A percentile compares a stretch with the other conserved stretches of the same genome.
phyloP scores from a whole-genome alignment of 2,113 vertebrate species.

The Ornithorhynchus anatinus region DNA sequence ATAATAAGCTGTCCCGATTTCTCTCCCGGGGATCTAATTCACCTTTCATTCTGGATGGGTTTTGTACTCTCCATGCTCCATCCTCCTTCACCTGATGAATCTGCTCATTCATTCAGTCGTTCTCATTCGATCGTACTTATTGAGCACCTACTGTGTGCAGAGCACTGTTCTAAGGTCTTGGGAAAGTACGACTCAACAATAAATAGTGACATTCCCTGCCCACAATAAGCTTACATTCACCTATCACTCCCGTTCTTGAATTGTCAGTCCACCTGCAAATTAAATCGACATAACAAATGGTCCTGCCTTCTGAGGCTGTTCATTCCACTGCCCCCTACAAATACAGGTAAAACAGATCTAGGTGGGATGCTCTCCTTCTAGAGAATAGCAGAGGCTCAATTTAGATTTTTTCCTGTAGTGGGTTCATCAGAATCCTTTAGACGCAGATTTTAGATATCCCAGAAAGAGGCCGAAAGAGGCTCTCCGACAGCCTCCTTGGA shows the following conservation, averaged over 20 bases:
- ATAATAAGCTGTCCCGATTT: neutral
- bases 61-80: neutral
- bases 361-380: neutral
- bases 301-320: no score
- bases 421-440: neutral
- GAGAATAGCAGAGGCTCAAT: fast-evolving
- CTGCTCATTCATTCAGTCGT: neutral
- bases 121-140: no score
- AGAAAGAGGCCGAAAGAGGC: neutral
- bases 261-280: no score
- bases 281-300: no score
- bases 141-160: no score
- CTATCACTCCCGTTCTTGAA: no score
- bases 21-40: neutral
- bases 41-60: fast-evolving
- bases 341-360: neutral
- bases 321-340: conserved; percentile 8
- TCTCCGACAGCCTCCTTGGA: neutral
- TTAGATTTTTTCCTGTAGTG: neutral
- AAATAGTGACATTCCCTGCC: no score
- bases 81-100: conserved; percentile 40
- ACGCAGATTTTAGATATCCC: neutral
- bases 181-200: no score
- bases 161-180: no score
- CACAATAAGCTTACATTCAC: neutral